Evolutionary conservation across 2,113 vertebrate species (phyloP).

Genomic region (Chlorodrepanis virens): DNA sequence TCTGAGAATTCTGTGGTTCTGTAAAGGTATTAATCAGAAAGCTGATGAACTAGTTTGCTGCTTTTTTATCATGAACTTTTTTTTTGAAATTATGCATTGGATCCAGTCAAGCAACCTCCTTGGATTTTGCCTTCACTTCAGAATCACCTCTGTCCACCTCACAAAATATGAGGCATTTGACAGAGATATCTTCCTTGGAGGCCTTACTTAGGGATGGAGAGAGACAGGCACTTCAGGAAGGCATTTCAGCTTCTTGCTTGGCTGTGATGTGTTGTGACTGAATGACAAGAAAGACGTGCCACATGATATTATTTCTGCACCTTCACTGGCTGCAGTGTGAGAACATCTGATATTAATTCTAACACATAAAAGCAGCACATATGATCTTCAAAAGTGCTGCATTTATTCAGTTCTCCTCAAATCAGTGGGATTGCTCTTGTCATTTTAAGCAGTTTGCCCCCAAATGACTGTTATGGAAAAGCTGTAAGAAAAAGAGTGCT

Average conservation of each 20-base stretch:
- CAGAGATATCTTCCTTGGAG: not conserved
- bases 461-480: not conserved
- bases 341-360: not conserved
- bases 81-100: not conserved
- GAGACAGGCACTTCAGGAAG: not conserved
- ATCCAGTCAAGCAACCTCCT: not conserved
- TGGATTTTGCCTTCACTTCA: not conserved
- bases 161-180: not conserved
- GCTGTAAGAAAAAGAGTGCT: not conserved
- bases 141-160: not conserved
- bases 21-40: not conserved
- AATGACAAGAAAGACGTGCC: not conserved
- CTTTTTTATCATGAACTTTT: not conserved
- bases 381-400: not conserved
- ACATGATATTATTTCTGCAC: not conserved
- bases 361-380: not conserved
- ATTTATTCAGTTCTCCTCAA: not conserved
- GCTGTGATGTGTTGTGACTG: not conserved
- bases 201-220: not conserved
- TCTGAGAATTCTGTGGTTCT: not conserved
- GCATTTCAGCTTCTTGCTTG: not conserved
- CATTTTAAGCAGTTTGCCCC: not conserved
- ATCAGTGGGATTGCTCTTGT: not conserved
- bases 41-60: not conserved
- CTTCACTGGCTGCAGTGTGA: not conserved